A percentile compares a stretch with the other conserved stretches of the same genome.
These are phyloP conservation scores for Hippocampus abdominalis DNA, from an alignment of 2,113 vertebrate species.

Conservation along the genomic window DNA sequence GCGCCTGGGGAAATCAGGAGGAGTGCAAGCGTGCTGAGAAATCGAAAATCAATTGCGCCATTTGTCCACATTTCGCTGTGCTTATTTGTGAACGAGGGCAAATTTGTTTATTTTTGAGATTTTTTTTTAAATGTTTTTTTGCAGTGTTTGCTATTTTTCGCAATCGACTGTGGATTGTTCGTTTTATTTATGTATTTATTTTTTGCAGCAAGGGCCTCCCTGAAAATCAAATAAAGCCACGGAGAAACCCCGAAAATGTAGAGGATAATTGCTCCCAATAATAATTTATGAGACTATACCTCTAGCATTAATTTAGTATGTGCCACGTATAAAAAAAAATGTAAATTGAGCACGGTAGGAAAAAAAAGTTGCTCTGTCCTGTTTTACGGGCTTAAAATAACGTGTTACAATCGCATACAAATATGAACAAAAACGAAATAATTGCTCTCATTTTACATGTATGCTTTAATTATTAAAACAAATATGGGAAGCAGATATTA, in stretches of 20 bases:
- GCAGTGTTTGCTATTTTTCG: constrained; percentile 69
- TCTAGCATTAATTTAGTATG: neutral
- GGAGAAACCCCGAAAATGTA: neutral
- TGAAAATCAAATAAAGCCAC: neutral
- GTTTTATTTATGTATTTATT: neutral
- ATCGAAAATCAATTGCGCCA: constrained; percentile 81
- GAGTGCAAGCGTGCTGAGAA: constrained; percentile 74
- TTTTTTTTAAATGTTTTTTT: constrained; percentile 48
- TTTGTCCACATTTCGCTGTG: constrained; percentile 72
- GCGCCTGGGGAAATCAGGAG: constrained; percentile 80
- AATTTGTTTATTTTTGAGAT: constrained; percentile 34
- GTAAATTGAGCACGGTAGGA: no score
- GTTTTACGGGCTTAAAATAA: no score
- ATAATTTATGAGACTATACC: no score
- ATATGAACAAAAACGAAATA: no score
- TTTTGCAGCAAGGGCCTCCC: neutral
- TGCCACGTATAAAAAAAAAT: neutral
- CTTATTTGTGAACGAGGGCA: constrained; percentile 55
- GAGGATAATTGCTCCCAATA: neutral
- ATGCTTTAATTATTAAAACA: no score
- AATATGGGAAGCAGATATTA: no score
- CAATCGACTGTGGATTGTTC: constrained; percentile 67
- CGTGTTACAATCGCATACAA: no score
- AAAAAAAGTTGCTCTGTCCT: no score
- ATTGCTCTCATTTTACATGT: no score